Conservation (phyloP, 1,140 invertebrate species). For the Sinonovacula constricta region DNA sequence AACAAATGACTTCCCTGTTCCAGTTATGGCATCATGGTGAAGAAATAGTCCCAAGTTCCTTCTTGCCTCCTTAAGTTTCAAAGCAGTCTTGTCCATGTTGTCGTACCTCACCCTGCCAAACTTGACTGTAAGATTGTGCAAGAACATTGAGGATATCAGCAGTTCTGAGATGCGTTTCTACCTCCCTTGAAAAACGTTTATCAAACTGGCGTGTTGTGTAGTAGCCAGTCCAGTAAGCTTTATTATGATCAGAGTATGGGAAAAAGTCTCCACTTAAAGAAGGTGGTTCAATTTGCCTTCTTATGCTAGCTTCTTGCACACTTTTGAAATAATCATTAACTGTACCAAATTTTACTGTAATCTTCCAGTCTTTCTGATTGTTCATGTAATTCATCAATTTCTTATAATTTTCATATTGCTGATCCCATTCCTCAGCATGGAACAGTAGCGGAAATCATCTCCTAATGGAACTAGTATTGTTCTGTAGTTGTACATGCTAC, state of each 20-base stretch:
- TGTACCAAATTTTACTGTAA: constrained; percentile 90
- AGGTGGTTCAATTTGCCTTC: constrained; percentile 82
- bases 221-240: constrained; percentile 98
- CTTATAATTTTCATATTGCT: constrained; percentile 95
- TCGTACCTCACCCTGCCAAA: constrained; percentile 56
- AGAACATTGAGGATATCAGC: constrained; percentile 69
- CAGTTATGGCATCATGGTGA: constrained; percentile 98
- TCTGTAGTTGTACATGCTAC: constrained; percentile 93
- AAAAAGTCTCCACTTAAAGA: constrained; percentile 96
- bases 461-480: constrained; percentile 94
- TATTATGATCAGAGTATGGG: constrained; percentile 96
- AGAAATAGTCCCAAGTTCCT: constrained; percentile 93
- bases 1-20: constrained; percentile 94
- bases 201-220: constrained; percentile 95
- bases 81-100: constrained; percentile 50
- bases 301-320: constrained; percentile 79
- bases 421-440: constrained; percentile 95
- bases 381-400: constrained; percentile 97
- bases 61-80: constrained; percentile 84
- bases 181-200: constrained; percentile 90
- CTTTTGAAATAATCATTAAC: constrained; percentile 94
- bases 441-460: constrained; percentile 98
- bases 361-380: constrained; percentile 85
- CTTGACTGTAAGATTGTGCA: constrained; percentile 61
- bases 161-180: constrained; percentile 88